A percentile compares a stretch with the other conserved stretches of the same genome.
These are phyloP conservation scores for Willisornis vidua DNA, from an alignment of 2,113 vertebrate genomes.

Conservation along the genomic window DNA sequence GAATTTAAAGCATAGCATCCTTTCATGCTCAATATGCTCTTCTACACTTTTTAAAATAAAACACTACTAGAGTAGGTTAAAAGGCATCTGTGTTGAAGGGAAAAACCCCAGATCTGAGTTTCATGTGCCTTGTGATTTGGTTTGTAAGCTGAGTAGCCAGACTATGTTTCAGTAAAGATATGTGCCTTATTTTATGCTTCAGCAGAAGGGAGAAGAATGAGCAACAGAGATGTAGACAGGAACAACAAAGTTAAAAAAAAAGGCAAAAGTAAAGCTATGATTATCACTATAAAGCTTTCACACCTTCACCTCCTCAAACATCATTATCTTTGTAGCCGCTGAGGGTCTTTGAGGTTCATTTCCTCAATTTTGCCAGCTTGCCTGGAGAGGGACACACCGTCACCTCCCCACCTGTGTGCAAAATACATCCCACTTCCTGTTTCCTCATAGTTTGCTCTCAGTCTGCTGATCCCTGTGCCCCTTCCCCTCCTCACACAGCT, in stretches of 20 bases:
- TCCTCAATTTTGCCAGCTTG: neutral
- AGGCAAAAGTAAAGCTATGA: neutral
- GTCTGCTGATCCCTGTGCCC: neutral
- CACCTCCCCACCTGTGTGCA: neutral
- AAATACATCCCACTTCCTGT: neutral
- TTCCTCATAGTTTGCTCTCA: neutral
- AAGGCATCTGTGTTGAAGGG: neutral
- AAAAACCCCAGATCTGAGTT: neutral
- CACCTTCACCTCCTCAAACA: neutral
- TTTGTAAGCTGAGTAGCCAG: neutral
- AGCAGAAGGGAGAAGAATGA: neutral
- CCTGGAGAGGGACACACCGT: neutral
- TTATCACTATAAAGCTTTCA: neutral
- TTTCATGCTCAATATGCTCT: neutral
- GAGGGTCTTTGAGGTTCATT: neutral
- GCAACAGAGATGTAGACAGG: neutral
- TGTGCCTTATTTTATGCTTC: neutral
- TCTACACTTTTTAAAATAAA: neutral
- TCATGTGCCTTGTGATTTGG: neutral
- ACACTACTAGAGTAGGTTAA: neutral
- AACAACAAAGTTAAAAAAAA: neutral
- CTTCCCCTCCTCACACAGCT: rapidly evolving
- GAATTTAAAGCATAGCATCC: neutral
- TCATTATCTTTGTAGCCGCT: neutral
- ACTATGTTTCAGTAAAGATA: neutral